Conservation (phyloP, 2,113 vertebrate species). For the Apaloderma vittatum region DNA sequence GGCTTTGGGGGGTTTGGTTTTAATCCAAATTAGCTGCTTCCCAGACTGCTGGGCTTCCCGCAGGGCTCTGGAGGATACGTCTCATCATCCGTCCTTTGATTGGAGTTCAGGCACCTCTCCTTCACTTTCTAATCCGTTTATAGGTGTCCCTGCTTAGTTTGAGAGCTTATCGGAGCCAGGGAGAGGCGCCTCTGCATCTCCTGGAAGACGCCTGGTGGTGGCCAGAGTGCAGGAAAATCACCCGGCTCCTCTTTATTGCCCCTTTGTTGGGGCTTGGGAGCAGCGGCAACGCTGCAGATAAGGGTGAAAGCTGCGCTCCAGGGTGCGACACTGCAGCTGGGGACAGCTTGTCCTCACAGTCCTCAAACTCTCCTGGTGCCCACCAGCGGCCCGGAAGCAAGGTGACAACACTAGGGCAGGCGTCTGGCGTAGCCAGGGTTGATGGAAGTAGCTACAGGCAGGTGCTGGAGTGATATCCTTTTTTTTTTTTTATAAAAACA, state of each 20-base stretch:
- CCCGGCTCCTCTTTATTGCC: not conserved
- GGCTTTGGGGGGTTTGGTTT: not conserved
- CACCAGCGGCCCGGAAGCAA: rapidly evolving
- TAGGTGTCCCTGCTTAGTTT: conserved; percentile 40
- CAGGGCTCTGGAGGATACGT: not conserved
- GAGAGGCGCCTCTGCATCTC: not conserved
- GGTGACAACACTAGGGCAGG: not conserved
- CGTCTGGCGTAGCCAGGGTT: rapidly evolving
- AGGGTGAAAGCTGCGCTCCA: not conserved
- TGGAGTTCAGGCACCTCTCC: conserved; percentile 40
- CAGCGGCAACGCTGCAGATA: not conserved
- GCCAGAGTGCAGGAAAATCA: not conserved
- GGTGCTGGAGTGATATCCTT: not conserved
- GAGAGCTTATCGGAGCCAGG: not conserved
- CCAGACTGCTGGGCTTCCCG: not conserved
- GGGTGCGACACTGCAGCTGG: rapidly evolving
- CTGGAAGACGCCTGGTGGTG: not conserved
- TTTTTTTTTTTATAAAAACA: not conserved
- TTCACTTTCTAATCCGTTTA: conserved; percentile 74
- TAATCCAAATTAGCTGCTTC: not conserved
- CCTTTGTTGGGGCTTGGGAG: rapidly evolving
- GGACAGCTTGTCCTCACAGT: not conserved
- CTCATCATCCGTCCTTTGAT: not conserved
- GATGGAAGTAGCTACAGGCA: rapidly evolving
- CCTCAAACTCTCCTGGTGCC: not conserved